Conservation (phyloP, 2,888 invertebrate genomes). For the Pterostichus madidus region DNA sequence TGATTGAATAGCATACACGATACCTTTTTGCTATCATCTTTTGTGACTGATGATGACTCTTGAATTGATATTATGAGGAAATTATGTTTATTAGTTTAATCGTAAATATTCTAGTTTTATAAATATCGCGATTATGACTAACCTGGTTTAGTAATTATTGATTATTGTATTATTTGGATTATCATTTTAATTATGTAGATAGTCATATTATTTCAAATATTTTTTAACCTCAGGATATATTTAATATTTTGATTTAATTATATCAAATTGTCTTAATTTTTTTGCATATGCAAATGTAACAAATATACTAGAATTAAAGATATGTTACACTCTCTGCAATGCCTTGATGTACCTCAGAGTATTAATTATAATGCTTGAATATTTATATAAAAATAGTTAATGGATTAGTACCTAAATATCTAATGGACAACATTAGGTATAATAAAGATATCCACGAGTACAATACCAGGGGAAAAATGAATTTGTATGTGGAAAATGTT, state of each 20-base stretch:
- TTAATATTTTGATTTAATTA: not conserved
- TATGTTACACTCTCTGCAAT: too few relatives aligned
- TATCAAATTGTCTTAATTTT: not conserved
- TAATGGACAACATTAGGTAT: too few relatives aligned
- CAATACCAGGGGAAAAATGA: too few relatives aligned
- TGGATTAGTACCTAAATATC: too few relatives aligned
- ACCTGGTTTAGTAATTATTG: constrained; percentile 3
- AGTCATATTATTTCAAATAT: not conserved
- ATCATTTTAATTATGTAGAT: constrained; percentile 11
- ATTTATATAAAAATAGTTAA: too few relatives aligned
- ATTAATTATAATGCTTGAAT: too few relatives aligned
- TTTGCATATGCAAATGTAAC: not conserved
- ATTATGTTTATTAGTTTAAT: not conserved
- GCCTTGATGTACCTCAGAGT: too few relatives aligned
- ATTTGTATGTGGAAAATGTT: too few relatives aligned
- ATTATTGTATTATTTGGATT: not conserved
- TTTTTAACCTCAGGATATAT: not conserved
- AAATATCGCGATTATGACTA: constrained; percentile 9
- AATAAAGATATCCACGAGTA: too few relatives aligned
- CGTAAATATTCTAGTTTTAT: not conserved
- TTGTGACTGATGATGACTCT: not conserved
- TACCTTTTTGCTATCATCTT: constrained; percentile 2
- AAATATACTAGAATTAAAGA: too few relatives aligned
- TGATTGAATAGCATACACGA: not conserved
- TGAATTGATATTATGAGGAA: not conserved